Conservation (phyloP, 2,888 invertebrate genomes). For the Sericinus montela region DNA sequence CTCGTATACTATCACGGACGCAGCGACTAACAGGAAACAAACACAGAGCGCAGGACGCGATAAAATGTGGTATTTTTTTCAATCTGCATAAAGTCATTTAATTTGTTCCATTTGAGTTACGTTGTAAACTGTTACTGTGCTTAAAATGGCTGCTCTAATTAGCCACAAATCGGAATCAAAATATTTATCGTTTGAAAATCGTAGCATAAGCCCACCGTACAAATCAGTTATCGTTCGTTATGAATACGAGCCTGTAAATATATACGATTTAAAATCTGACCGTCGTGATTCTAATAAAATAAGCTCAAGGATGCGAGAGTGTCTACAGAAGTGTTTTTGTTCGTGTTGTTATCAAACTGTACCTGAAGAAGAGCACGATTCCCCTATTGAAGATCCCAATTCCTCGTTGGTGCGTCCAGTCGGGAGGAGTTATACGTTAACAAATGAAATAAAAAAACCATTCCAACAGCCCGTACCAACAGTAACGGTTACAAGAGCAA, state of each 20-base stretch:
- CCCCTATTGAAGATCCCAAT: constrained; percentile 43
- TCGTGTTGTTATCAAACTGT: constrained; percentile 50
- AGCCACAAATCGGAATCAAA: constrained; percentile 39
- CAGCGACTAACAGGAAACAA: constrained; percentile 62
- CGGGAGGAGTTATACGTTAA: constrained; percentile 54
- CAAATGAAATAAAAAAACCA: constrained; percentile 28
- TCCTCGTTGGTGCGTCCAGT: constrained; percentile 50
- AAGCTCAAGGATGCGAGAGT: constrained; percentile 36
- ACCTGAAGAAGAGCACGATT: constrained; percentile 34
- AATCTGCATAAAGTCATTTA: constrained; percentile 41
- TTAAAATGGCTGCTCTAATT: constrained; percentile 42
- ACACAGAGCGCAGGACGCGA: constrained; percentile 56
- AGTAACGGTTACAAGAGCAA: constrained; percentile 32
- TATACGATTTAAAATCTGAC: constrained; percentile 41
- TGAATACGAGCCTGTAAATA: constrained; percentile 47
- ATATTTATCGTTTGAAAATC: constrained; percentile 51
- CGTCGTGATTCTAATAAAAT: constrained; percentile 28
- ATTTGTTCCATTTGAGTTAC: constrained; percentile 41
- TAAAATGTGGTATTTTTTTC: constrained; percentile 59
- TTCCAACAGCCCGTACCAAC: constrained; percentile 26
- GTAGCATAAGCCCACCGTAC: constrained; percentile 27
- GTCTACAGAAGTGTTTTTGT: constrained; percentile 36
- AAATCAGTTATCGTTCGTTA: constrained; percentile 22
- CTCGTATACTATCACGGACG: constrained; percentile 40
- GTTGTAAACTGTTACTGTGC: constrained; percentile 23